Percentiles rank a stretch among this genome's conserved stretches.
phyloP scores from a whole-genome alignment of 53 echinoderm and acorn worm species.

The Hippasteria phrygiana region DNA sequence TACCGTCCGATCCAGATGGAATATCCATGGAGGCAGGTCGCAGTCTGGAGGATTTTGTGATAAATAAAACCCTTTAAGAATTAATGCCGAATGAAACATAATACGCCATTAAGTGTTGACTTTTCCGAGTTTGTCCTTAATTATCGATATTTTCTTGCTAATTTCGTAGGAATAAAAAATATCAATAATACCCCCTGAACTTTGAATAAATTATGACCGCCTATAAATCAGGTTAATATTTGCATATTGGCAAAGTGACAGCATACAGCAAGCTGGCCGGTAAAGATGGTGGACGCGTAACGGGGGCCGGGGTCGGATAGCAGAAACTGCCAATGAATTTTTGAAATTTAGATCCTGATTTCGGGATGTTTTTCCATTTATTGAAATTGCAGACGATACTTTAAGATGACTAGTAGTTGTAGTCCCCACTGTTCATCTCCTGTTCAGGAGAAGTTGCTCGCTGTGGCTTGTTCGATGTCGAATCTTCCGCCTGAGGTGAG shows the following conservation, averaged over 20 bases:
- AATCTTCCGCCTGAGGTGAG: slow-evolving; percentile 95
- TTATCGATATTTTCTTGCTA: neutral
- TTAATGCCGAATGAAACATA: too few species aligned
- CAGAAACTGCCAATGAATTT: neutral
- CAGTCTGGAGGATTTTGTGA: too few species aligned
- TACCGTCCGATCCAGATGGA: neutral
- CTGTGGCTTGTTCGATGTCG: slow-evolving; percentile 80
- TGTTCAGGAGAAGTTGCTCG: slow-evolving; percentile 43
- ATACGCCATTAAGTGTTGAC: too few species aligned
- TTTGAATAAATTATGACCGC: too few species aligned
- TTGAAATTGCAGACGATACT: neutral
- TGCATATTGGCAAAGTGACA: slow-evolving; percentile 37
- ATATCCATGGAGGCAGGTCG: too few species aligned
- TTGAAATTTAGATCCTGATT: slow-evolving; percentile 13
- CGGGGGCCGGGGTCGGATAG: neutral
- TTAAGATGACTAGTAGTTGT: slow-evolving; percentile 19
- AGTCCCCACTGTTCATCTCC: slow-evolving; percentile 23
- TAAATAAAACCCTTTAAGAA: too few species aligned
- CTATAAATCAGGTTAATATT: slow-evolving; percentile 11
- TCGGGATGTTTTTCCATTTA: slow-evolving; percentile 14
- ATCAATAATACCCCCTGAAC: neutral
- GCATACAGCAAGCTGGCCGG: too few species aligned
- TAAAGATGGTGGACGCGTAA: neutral
- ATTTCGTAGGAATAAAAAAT: neutral
- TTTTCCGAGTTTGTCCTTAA: too few species aligned